phyloP scores from a whole-genome alignment of 2,888 invertebrate genomes.

The Desoria tigrina region DNA sequence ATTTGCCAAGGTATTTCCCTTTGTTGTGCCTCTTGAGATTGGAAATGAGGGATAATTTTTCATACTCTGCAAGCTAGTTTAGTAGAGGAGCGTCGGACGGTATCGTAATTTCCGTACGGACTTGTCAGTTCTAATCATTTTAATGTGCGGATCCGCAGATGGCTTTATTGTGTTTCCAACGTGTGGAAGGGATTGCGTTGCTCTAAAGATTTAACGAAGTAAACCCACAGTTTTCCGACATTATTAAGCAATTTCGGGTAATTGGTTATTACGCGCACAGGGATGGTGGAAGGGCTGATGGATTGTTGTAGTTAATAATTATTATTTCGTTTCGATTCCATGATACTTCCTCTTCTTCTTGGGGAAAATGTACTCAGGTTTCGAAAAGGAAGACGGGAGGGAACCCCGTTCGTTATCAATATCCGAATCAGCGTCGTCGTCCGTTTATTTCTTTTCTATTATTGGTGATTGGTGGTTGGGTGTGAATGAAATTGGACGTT shows the following conservation, averaged over 20 bases:
- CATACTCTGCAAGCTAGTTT: background rate
- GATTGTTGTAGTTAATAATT: background rate
- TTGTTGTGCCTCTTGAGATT: conserved; percentile 1
- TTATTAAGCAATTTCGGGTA: background rate
- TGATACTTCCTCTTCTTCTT: background rate
- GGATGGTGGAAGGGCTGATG: background rate
- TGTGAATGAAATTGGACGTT: no score
- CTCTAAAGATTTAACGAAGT: background rate
- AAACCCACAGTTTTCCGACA: background rate
- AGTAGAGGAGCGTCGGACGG: no score
- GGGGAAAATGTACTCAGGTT: no score
- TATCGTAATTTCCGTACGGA: no score
- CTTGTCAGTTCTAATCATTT: no score
- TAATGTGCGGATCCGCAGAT: no score
- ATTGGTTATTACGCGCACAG: background rate
- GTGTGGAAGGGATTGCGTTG: background rate
- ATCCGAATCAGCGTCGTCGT: background rate
- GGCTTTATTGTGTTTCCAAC: background rate
- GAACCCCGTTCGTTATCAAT: background rate
- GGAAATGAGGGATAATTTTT: background rate
- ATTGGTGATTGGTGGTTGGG: background rate
- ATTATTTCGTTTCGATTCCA: no score
- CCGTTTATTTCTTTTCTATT: background rate
- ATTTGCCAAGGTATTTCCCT: background rate
- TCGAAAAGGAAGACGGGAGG: no score